A percentile compares a stretch with the other conserved stretches of the same genome.
phyloP scores from a whole-genome alignment of 37 sponge, comb jelly and placozoan species.

The Axinella damicornis region DNA sequence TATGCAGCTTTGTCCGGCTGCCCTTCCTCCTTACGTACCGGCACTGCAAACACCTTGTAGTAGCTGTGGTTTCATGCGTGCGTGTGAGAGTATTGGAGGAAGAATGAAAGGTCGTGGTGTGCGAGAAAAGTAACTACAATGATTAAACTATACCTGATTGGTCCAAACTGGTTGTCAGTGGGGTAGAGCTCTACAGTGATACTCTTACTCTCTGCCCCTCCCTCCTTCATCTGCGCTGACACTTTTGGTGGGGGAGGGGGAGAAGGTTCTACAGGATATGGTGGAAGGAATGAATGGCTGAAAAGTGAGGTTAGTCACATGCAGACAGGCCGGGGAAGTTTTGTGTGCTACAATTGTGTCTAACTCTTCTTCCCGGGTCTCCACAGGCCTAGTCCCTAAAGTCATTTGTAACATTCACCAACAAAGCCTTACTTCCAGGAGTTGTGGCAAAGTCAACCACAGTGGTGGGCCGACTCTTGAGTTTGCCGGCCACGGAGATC shows the following conservation, averaged over 20 bases:
- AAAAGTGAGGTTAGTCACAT: too few species aligned
- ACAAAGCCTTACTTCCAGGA: slow-evolving; percentile 57
- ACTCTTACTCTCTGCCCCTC: background rate
- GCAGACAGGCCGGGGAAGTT: too few species aligned
- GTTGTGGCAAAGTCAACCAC: slow-evolving; percentile 30
- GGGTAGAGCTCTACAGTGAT: slow-evolving; percentile 33
- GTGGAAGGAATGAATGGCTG: too few species aligned
- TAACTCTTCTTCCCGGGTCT: too few species aligned
- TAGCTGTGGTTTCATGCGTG: slow-evolving; percentile 15
- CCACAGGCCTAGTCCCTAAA: too few species aligned
- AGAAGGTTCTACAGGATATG: slow-evolving; percentile 39
- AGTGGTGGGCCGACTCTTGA: slow-evolving; percentile 16
- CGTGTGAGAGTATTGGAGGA: too few species aligned
- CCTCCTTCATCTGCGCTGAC: background rate
- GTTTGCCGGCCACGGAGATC: slow-evolving; percentile 13
- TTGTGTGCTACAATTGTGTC: too few species aligned
- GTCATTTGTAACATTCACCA: too few species aligned
- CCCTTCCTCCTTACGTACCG: slow-evolving; percentile 16
- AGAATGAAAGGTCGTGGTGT: too few species aligned
- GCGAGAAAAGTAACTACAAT: too few species aligned
- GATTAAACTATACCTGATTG: too few species aligned
- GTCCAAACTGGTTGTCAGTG: slow-evolving; percentile 41
- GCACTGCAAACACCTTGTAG: slow-evolving; percentile 59
- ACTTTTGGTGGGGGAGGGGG: slow-evolving; percentile 57
- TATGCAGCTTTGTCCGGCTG: slow-evolving; percentile 32